Percentiles rank a stretch among this genome's conserved stretches.
Evolutionary conservation across 2,888 invertebrate species (phyloP).

Genomic region (Tipula confusa): DNA sequence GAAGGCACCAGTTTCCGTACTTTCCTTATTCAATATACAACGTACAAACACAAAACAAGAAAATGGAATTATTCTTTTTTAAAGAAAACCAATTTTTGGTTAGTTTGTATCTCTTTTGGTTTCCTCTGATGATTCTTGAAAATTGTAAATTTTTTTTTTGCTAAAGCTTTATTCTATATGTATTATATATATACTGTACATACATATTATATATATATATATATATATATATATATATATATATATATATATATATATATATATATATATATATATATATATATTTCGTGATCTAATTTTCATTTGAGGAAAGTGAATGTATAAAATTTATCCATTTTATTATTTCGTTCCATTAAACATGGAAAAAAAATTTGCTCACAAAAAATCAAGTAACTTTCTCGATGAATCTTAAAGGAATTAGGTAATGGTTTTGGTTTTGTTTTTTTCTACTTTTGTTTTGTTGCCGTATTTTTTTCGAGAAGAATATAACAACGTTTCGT

Average conservation of each 20-base stretch:
- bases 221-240: not conserved
- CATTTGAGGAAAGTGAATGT: not conserved
- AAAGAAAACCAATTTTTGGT: not conserved
- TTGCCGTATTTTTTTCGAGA: not conserved
- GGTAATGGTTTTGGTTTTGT: conserved; percentile 9
- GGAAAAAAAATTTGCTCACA: not conserved
- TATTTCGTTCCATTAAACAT: conserved; percentile 20
- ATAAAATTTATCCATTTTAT: conserved; percentile 3
- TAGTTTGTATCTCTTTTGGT: not conserved
- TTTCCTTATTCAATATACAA: not conserved
- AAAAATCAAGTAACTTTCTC: not conserved
- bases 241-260: no score
- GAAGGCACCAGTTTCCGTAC: not conserved
- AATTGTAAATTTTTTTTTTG: not conserved
- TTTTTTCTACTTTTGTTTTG: not conserved
- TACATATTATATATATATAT: not conserved
- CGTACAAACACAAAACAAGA: not conserved
- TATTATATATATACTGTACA: no score
- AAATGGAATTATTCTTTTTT: not conserved
- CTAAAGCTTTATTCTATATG: not conserved
- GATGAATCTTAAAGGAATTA: not conserved
- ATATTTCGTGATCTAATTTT: conserved; percentile 13
- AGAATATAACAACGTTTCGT: not conserved
- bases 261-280: no score
- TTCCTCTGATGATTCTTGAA: not conserved